A percentile compares a stretch with the other conserved stretches of the same genome.
Evolutionary conservation across 2,113 vertebrate species (phyloP).

Genomic region (Mungos mungo): DNA sequence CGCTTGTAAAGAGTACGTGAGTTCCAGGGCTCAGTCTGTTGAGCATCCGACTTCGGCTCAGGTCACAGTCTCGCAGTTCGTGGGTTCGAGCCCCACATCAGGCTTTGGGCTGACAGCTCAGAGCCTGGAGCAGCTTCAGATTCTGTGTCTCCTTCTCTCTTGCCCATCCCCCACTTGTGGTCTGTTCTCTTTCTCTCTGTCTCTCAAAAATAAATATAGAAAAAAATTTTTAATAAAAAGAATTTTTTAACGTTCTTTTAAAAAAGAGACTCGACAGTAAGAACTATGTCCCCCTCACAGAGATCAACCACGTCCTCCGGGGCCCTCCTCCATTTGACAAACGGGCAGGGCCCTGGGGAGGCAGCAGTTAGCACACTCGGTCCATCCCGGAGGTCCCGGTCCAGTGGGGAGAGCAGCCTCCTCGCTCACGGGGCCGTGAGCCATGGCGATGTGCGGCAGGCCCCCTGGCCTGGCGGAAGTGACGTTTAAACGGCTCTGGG

Average conservation of each 20-base stretch:
- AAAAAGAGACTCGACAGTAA: not conserved
- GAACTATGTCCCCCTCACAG: not conserved
- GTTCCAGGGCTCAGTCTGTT: not conserved
- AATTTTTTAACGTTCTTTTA: too few species aligned
- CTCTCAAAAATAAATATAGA: too few species aligned
- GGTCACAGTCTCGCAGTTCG: too few species aligned
- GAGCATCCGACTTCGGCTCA: too few species aligned
- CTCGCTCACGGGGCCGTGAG: not conserved
- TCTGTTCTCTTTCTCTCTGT: too few species aligned
- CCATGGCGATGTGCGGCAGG: not conserved
- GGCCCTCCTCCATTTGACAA: not conserved
- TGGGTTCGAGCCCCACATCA: too few species aligned
- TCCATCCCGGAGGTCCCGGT: not conserved
- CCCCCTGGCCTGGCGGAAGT: not conserved
- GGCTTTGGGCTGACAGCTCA: too few species aligned
- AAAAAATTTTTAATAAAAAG: too few species aligned
- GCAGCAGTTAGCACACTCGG: fast-evolving
- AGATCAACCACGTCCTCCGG: not conserved
- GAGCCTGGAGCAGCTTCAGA: too few species aligned
- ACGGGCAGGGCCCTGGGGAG: not conserved
- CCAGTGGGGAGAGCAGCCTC: not conserved
- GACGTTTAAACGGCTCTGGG: not conserved
- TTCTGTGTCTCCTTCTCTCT: too few species aligned
- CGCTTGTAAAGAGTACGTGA: not conserved
- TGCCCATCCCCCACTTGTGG: too few species aligned